Conservation (phyloP, 2,888 invertebrate genomes). For the Busseola fusca region DNA sequence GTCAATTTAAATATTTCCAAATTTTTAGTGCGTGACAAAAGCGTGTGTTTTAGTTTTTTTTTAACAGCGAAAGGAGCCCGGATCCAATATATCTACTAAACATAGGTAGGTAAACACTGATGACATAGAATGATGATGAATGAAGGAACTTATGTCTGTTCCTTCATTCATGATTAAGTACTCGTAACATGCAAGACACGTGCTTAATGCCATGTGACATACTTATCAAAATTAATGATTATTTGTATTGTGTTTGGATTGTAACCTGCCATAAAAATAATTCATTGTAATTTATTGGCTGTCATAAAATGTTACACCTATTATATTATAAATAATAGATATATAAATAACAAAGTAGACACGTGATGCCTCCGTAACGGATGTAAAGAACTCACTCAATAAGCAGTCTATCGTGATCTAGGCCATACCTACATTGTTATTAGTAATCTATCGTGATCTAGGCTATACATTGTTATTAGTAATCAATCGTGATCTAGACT, state of each 20-base stretch:
- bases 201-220: constrained; percentile 36
- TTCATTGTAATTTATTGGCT: constrained; percentile 41
- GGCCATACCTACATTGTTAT: too few species aligned
- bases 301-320: constrained; percentile 29
- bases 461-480: too few species aligned
- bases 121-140: constrained; percentile 18
- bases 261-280: constrained; percentile 32
- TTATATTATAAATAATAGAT: constrained; percentile 18
- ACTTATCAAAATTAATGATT: constrained; percentile 46
- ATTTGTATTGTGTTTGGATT: constrained; percentile 39
- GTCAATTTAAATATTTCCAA: not conserved
- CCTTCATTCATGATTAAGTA: constrained; percentile 41
- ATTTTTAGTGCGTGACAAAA: not conserved
- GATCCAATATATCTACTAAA: not conserved
- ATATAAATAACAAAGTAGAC: constrained; percentile 21
- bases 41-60: not conserved
- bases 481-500: too few species aligned
- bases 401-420: constrained; percentile 41
- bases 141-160: not conserved
- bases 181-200: constrained; percentile 37
- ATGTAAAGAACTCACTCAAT: constrained; percentile 32
- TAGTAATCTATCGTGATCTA: too few species aligned
- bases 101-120: not conserved
- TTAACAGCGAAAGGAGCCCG: not conserved
- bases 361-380: constrained; percentile 25